These are phyloP conservation scores for Channa striata DNA, from an alignment of 2,797 vertebrate genomes.

Conservation along the genomic window DNA sequence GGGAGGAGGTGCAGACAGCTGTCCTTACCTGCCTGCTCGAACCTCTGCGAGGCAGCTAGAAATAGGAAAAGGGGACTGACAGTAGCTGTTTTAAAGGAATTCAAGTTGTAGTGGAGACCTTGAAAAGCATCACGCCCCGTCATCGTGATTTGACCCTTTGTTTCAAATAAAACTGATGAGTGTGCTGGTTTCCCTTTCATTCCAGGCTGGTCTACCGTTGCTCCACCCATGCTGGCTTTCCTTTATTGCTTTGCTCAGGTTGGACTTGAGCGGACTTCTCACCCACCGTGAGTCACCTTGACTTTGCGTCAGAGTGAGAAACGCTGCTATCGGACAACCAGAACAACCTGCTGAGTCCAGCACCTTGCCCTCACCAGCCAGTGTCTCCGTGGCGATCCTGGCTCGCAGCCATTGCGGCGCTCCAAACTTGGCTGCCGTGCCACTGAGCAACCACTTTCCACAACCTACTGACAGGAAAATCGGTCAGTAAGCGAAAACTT, in stretches of 20 bases:
- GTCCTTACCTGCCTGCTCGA: slow-evolving; percentile 63
- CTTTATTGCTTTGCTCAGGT: slow-evolving; percentile 88
- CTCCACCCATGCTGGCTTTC: slow-evolving; percentile 80
- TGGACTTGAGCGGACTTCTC: slow-evolving; percentile 80
- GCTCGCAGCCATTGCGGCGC: slow-evolving; percentile 45
- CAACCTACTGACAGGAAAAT: slow-evolving; percentile 33
- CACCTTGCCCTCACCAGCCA: slow-evolving; percentile 34
- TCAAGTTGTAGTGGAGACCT: not conserved
- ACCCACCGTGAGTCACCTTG: slow-evolving; percentile 71
- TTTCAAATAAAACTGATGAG: not conserved
- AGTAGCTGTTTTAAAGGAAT: not conserved
- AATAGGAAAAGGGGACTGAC: slow-evolving; percentile 54
- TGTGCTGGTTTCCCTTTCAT: slow-evolving; percentile 3
- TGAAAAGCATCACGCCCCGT: not conserved
- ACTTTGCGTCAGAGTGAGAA: slow-evolving; percentile 45
- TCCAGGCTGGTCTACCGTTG: slow-evolving; percentile 81
- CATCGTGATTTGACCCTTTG: not conserved
- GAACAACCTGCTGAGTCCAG: slow-evolving; percentile 50
- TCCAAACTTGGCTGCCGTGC: slow-evolving; percentile 42
- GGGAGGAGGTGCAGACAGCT: slow-evolving; percentile 64
- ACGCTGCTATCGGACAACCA: slow-evolving; percentile 37
- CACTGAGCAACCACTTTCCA: slow-evolving; percentile 51
- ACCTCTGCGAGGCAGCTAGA: slow-evolving; percentile 58
- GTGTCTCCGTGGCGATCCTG: slow-evolving; percentile 33
- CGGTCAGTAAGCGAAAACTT: slow-evolving; percentile 9